phyloP scores from a whole-genome alignment of 2,888 invertebrate genomes.

The Apomyelois bistriatella region DNA sequence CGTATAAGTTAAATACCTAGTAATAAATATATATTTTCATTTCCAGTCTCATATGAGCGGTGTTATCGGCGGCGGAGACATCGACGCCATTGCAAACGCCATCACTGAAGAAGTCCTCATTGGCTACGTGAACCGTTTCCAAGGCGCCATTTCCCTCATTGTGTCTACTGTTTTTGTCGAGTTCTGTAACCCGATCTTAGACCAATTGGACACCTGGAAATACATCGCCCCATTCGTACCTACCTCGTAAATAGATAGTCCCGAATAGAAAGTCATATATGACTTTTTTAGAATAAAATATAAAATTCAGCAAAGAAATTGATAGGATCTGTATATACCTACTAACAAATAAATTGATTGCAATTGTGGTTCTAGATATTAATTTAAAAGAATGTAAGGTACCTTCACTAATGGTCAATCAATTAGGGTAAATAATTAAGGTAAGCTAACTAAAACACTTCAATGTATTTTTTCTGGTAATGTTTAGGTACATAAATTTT shows the following conservation, averaged over 20 bases:
- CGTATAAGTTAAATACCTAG: no score
- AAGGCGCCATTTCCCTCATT: slow-evolving; percentile 41
- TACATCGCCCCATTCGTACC: slow-evolving; percentile 45
- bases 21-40: no score
- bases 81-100: slow-evolving; percentile 63
- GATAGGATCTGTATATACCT: background rate
- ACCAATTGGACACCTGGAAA: slow-evolving; percentile 58
- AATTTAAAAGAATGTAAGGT: no score
- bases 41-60: slow-evolving; percentile 58
- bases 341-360: background rate
- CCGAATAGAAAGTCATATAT: no score
- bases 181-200: slow-evolving; percentile 49
- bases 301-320: background rate
- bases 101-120: slow-evolving; percentile 58
- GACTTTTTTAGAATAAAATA: background rate
- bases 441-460: no score
- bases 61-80: slow-evolving; percentile 68
- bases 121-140: slow-evolving; percentile 61
- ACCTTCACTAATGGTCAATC: no score
- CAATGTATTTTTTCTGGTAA: no score
- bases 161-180: slow-evolving; percentile 22
- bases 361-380: background rate
- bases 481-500: no score
- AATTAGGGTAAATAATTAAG: no score
- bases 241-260: slow-evolving; percentile 27